Evolutionary conservation across 2,113 vertebrate species (phyloP), one percentile per base, ranked within the genome.

Genomic region (Nycticryphes semicollaris): DNA sequence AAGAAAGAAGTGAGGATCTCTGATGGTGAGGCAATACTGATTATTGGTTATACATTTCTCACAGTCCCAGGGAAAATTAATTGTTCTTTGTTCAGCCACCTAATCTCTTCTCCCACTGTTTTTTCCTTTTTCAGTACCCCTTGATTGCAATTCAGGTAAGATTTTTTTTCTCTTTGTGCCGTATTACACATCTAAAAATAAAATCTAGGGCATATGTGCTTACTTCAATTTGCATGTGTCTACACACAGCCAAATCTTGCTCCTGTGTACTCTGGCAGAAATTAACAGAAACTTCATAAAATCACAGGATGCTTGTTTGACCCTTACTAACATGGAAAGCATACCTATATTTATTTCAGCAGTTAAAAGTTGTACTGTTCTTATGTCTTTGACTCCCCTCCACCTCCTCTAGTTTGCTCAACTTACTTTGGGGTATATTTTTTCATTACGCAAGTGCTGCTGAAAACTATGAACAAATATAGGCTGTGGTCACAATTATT

Each of bases 71-170:
- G 31, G 30, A 70, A 85, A 84, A 87, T 16, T 19, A 75, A 23
- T 56, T 47, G 18, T 1, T 78, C 19, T 85, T 94, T 82, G 33
- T 62, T 73, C 72, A 89, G 37, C 27, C 10, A 31, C 12, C 62
- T 93, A 91, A 90, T 86, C 9, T 41, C 11, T 74, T 80, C 20
- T 70, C 41, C 13, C 67, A 54, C 12, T 89, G 9, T 95, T 88
- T 93, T 67, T 62, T 19, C 10, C 35, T 93, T 20, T 96, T 96
- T 89, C 93, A 97, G 97, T 97, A 97, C 56, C 82, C 94, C 3
- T 50, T 96, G 84, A 97, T 97, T 84, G 30, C 79, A 67, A 18
- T 98, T 75, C 83, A 90, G 97, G 97, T 98, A 97, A 94, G 97
- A 90, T 19, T 18, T 43, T 75, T 76, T 92, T 59, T 81, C 16